These are phyloP conservation scores for Stratiomys singularior DNA, from an alignment of 2,888 invertebrate species.

Conservation along the genomic window DNA sequence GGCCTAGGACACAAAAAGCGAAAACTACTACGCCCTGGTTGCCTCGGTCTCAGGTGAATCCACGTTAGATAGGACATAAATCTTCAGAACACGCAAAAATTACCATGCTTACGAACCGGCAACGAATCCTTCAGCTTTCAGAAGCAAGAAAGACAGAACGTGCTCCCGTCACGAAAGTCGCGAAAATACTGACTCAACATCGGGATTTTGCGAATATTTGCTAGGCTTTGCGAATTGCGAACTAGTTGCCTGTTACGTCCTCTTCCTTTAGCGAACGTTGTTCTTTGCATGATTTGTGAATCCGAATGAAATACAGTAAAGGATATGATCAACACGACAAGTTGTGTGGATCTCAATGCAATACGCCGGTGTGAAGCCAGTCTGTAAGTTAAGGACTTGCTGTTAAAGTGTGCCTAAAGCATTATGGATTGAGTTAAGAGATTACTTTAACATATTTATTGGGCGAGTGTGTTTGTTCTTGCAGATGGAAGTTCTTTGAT, in stretches of 20 bases:
- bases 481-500: no score
- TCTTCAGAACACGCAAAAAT: neutral
- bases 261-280: neutral
- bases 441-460: no score
- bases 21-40: neutral
- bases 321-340: neutral
- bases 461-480: no score
- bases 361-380: slow-evolving; percentile 1
- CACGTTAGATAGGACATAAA: neutral
- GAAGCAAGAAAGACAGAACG: neutral
- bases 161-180: slow-evolving; percentile 32
- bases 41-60: no score
- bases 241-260: slow-evolving; percentile 35
- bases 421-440: no score
- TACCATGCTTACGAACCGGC: neutral
- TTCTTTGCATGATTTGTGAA: neutral
- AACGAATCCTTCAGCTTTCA: neutral
- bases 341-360: neutral
- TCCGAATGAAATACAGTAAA: slow-evolving; percentile 5
- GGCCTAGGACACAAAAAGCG: neutral
- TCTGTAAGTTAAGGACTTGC: neutral
- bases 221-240: slow-evolving; percentile 9
- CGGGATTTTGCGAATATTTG: no score
- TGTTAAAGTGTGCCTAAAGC: no score
- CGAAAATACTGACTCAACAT: slow-evolving; percentile 26